Evolutionary conservation across 2,797 vertebrate species (phyloP), one percentile per base, ranked within the genome.

Genomic region (Lepilemur ruficaudatus): DNA sequence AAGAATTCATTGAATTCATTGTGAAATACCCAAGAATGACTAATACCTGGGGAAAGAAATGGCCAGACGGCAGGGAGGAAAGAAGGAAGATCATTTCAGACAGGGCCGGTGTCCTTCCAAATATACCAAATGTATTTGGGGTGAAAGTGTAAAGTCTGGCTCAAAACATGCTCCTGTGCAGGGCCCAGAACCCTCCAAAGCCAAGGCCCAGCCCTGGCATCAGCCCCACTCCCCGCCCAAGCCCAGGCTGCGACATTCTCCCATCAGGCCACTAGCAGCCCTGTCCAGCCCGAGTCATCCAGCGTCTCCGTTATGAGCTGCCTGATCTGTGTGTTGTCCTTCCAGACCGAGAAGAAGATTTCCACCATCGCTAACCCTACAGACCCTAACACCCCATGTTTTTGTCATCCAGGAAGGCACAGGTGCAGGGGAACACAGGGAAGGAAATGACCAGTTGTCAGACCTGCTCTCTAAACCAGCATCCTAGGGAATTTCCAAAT

Each of bases 1-100:
- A 95, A 93, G 50, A 79, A 82, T 35, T 72, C 69, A 50, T 67
- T 85, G 81, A 81, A 48, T 92, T 92, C 50, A 25, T 46, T 65
- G 20, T 63, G 69, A 55, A 38, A 9, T 32, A n/a, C 50, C 43
- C 20, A 17, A 32, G 63, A 67, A 50, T 88, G 57, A 55, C 78
- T 84, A 22, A 25, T 85, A 61, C 41, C 72, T 17, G 20, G 75
- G 75, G 35, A 18, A 38, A 46, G 38, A 70, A 70, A 41, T 43
- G 43, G 12, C 0, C 11, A 82, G 43, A 80, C 50, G 6, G 65
- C 18, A 43, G 8, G 23, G 23, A 86, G 38, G 14, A 32, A 76
- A 81, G 48, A 89, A 38, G 14, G 59, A 90, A 93, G 61, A 59
- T 32, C 14, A 18, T 70, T 63, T 79, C 28, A 35, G 67, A 70